Percentiles rank a stretch among this genome's conserved stretches.
phyloP scores from a whole-genome alignment of 2,888 invertebrate species.

The Epiperipatus broadwayi region DNA sequence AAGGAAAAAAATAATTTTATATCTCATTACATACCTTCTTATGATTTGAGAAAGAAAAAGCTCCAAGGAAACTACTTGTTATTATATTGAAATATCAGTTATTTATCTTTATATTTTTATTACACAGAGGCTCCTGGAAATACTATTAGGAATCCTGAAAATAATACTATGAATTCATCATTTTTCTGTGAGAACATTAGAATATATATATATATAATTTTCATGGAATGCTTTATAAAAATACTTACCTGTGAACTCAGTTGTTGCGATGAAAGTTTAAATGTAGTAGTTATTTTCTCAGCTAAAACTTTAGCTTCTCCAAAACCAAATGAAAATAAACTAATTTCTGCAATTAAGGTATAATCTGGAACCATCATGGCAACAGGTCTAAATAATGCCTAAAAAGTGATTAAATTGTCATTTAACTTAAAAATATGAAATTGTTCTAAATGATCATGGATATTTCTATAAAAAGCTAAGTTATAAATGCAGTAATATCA shows the following conservation, averaged over 20 bases:
- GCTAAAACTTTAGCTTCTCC: slow-evolving; percentile 46
- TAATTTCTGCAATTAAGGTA: slow-evolving; percentile 56
- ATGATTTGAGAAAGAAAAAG: too few species aligned
- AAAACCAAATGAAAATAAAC: slow-evolving; percentile 58
- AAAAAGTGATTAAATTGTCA: slow-evolving; percentile 16
- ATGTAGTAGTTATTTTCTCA: slow-evolving; percentile 57
- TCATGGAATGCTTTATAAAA: background rate
- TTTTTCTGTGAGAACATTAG: too few species aligned
- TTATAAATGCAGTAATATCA: background rate
- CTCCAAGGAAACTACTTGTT: too few species aligned
- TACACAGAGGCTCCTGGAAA: too few species aligned
- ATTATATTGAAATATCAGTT: too few species aligned
- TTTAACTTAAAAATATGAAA: background rate
- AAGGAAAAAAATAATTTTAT: too few species aligned
- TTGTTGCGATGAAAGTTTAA: slow-evolving; percentile 56
- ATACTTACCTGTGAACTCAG: slow-evolving; percentile 46
- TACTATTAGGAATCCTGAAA: too few species aligned
- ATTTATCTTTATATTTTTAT: too few species aligned
- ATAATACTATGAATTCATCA: too few species aligned
- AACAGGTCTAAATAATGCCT: slow-evolving; percentile 51
- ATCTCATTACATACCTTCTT: too few species aligned
- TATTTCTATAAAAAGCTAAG: background rate
- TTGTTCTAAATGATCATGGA: background rate
- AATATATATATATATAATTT: background rate
- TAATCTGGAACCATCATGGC: slow-evolving; percentile 73